Conservation (phyloP, 1,140 invertebrate species). For the Drosophila ironensis region DNA sequence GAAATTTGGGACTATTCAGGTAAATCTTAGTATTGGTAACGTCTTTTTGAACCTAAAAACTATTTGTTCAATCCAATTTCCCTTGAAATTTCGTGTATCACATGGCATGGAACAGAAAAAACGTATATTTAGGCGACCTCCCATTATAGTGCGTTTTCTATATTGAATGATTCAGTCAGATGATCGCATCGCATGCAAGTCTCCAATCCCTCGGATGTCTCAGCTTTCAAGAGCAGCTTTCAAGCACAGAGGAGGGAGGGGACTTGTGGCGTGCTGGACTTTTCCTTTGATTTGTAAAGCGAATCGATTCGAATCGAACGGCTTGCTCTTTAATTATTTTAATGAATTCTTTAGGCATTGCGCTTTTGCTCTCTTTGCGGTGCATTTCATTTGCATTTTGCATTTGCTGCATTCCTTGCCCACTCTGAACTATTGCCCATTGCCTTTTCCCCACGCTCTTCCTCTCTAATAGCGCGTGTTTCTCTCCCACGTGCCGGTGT, state of each 20-base stretch:
- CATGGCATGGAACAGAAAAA: too few species aligned
- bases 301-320: not conserved
- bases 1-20: too few species aligned
- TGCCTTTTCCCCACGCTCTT: not conserved
- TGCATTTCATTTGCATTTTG: conserved; percentile 26
- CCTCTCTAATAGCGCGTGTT: conserved; percentile 49
- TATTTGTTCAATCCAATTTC: too few species aligned
- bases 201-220: conserved; percentile 20
- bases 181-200: conserved; percentile 31
- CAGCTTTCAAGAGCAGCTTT: conserved; percentile 19
- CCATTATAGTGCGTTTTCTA: not conserved
- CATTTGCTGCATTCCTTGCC: conserved; percentile 1
- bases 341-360: conserved; percentile 44
- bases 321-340: conserved; percentile 37
- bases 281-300: conserved; percentile 1
- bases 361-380: not conserved
- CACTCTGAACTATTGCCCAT: conserved; percentile 35
- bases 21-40: too few species aligned
- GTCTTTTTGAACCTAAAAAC: too few species aligned
- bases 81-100: too few species aligned
- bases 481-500: conserved; percentile 52
- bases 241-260: not conserved
- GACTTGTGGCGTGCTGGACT: conserved; percentile 3
- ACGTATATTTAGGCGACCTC: too few species aligned
- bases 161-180: conserved; percentile 18